These are phyloP conservation scores for Trachelus troglodyta DNA, from an alignment of 2,888 invertebrate species.

Conservation along the genomic window DNA sequence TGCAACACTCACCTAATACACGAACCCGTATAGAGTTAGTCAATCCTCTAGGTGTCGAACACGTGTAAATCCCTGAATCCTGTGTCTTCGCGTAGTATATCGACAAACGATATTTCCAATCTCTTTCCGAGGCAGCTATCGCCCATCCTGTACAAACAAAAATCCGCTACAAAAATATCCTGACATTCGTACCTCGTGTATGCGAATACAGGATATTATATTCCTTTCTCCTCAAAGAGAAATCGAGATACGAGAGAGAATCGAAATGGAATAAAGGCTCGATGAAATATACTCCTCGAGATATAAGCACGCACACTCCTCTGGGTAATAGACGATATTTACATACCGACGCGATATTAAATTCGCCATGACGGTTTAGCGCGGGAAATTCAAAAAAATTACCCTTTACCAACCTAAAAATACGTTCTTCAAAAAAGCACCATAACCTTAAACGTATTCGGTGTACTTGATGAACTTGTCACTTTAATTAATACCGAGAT, in stretches of 20 bases:
- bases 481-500: too few relatives aligned
- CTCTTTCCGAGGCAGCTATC: constrained; percentile 78
- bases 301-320: not conserved
- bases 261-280: not conserved
- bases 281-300: not conserved
- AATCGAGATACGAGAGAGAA: not conserved
- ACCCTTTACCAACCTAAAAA: not conserved
- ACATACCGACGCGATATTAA: not conserved
- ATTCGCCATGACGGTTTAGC: not conserved
- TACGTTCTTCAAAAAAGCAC: not conserved
- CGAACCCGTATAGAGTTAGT: constrained; percentile 80
- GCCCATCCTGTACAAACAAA: constrained; percentile 75
- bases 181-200: not conserved
- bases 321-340: not conserved
- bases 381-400: not conserved
- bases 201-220: not conserved
- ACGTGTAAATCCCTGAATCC: constrained; percentile 87
- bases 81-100: constrained; percentile 85
- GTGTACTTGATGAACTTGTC: not conserved
- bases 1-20: constrained; percentile 78
- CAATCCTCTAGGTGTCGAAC: constrained; percentile 83
- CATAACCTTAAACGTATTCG: not conserved
- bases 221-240: not conserved
- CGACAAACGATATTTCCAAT: constrained; percentile 84
- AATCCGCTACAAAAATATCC: not conserved